phyloP scores from a whole-genome alignment of 2,888 invertebrate species.

The Abrostola tripartita region DNA sequence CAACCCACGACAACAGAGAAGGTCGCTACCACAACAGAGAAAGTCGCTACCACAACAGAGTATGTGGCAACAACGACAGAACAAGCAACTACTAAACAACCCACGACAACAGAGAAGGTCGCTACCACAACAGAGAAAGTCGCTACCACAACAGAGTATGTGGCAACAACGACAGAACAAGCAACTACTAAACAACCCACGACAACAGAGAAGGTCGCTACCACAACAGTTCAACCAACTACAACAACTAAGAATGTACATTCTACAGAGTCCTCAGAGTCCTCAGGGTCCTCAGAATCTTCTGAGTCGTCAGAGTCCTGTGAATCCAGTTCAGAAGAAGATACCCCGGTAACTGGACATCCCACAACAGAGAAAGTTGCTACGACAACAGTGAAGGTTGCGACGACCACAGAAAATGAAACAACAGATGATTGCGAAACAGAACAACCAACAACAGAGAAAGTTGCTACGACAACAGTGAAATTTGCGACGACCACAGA shows the following conservation, averaged over 20 bases:
- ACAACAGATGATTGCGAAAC: no score
- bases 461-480: not conserved
- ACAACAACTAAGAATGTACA: not conserved
- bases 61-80: not conserved
- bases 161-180: not conserved
- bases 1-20: not conserved
- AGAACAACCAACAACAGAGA: not conserved
- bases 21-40: not conserved
- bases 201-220: not conserved
- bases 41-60: not conserved
- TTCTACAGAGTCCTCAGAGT: not conserved
- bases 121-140: not conserved
- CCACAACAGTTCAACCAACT: not conserved
- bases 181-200: slow-evolving; percentile 6
- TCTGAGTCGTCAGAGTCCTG: not conserved
- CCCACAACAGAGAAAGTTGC: not conserved
- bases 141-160: not conserved
- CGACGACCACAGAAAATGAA: not conserved
- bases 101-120: not conserved
- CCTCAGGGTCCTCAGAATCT: not conserved
- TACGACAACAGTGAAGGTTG: not conserved
- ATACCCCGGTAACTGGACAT: not conserved
- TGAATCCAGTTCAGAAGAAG: not conserved
- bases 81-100: slow-evolving; percentile 1
- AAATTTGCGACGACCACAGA: not conserved